Evolutionary conservation across 1,140 invertebrate species (phyloP).

Genomic region (Cydia strobilella): DNA sequence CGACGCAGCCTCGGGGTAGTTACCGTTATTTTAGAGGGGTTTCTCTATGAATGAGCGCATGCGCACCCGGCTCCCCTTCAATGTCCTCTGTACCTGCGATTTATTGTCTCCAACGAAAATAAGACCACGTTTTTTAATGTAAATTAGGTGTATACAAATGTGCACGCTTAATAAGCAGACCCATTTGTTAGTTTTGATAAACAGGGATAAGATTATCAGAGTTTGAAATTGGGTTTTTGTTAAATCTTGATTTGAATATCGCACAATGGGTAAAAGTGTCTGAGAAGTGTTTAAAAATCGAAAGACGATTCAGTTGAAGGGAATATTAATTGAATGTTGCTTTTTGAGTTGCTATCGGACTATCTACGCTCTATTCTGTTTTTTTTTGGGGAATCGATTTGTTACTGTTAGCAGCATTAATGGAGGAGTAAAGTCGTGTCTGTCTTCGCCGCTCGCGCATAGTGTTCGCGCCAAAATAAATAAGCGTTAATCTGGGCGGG

Average conservation of each 20-base stretch:
- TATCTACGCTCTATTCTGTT: not conserved
- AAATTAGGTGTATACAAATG: slow-evolving; percentile 38
- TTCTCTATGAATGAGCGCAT: slow-evolving; percentile 42
- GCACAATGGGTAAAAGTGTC: not conserved
- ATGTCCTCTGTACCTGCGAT: slow-evolving; percentile 37
- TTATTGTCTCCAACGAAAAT: slow-evolving; percentile 26
- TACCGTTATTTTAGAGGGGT: slow-evolving; percentile 48
- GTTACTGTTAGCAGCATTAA: slow-evolving; percentile 44
- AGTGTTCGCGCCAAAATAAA: slow-evolving; percentile 69
- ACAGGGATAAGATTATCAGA: slow-evolving; percentile 28
- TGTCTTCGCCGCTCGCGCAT: slow-evolving; percentile 68
- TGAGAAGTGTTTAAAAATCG: not conserved
- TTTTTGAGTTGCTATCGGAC: not conserved
- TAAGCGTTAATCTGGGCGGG: slow-evolving; percentile 53
- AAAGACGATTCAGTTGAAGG: not conserved
- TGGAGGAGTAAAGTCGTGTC: slow-evolving; percentile 60
- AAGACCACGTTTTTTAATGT: slow-evolving; percentile 36
- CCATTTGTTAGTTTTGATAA: slow-evolving; percentile 23
- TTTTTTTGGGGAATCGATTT: slow-evolving; percentile 57
- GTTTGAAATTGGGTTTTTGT: slow-evolving; percentile 11
- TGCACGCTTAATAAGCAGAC: not conserved
- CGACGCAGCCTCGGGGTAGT: slow-evolving; percentile 41
- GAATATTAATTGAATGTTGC: not conserved
- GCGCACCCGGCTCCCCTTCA: slow-evolving; percentile 41
- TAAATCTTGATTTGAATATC: slow-evolving; percentile 22